Conservation (phyloP, 1,140 invertebrate species). For the Drosophila arawakana region DNA sequence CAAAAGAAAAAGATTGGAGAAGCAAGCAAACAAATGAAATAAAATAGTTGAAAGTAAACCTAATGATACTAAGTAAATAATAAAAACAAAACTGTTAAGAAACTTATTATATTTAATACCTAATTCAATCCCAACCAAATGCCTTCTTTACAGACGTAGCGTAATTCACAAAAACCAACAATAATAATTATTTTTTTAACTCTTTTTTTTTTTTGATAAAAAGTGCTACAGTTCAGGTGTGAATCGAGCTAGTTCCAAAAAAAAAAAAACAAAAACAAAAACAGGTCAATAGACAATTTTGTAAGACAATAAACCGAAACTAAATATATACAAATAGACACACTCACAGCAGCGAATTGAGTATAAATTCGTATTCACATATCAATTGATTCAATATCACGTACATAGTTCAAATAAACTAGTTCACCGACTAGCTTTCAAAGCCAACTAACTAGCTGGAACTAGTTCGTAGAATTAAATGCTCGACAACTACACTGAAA, state of each 20-base stretch:
- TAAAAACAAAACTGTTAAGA: conserved; percentile 26
- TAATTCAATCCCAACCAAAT: conserved; percentile 49
- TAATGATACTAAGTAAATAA: conserved; percentile 27
- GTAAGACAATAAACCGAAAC: conserved; percentile 32
- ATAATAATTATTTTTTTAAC: background rate
- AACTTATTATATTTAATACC: conserved; percentile 16
- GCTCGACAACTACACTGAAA: conserved; percentile 3
- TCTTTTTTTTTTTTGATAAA: background rate
- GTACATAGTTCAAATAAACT: conserved; percentile 48
- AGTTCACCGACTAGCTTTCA: conserved; percentile 29
- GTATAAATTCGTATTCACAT: conserved; percentile 33
- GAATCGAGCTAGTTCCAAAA: conserved; percentile 21
- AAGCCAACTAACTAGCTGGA: conserved; percentile 22
- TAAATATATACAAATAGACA: conserved; percentile 6
- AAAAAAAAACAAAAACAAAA: background rate
- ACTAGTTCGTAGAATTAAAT: conserved; percentile 24
- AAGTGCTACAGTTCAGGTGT: background rate
- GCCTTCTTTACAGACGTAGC: conserved; percentile 55
- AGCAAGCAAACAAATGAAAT: conserved; percentile 28
- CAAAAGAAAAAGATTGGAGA: background rate
- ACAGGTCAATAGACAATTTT: conserved; percentile 15
- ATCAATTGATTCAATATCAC: conserved; percentile 44
- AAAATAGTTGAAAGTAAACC: conserved; percentile 43
- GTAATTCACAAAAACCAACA: conserved; percentile 24
- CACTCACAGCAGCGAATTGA: conserved; percentile 15